Base-by-base conservation (phyloP, 2,113 vertebrate species). In the Gorsachius goisagi region DNA sequence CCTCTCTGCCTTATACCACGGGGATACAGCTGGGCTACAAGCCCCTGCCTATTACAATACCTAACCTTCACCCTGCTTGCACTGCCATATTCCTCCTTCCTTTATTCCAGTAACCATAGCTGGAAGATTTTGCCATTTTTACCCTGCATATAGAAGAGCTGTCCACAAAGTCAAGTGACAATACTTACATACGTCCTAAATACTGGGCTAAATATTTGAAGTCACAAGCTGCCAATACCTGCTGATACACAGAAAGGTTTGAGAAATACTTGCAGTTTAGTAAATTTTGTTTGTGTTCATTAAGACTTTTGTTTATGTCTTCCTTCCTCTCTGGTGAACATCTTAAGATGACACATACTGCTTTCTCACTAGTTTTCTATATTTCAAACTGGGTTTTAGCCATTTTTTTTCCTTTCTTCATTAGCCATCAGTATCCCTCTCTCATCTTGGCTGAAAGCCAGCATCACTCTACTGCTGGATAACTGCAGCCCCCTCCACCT, bases 401-500 rank as follows among this genome's bases (percentile, higher is more conserved):
- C 2, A 1, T 26, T 52, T 64, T 47, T 41, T 44, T 56, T 39
- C 6, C 27, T 53, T 76, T 41, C 14, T 59, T 28, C 7, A 22
- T 73, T 83, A 80, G 12, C 14, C 16, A 35, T 50, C 12, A n/a
- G 19, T 19, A 44, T 24, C 55, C 4, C 2, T 2, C 5, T 81
- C 21, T 67, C 17, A 44, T 12, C 1, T 0, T 1, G 9, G 12
- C 15, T n/a, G n/a, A n/a, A n/a, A n/a, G n/a, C n/a, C n/a, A n/a
- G n/a, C n/a, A n/a, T n/a, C n/a, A n/a, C n/a, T n/a, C n/a, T n/a
- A n/a, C n/a, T n/a, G n/a, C n/a, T n/a, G n/a, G n/a, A n/a, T n/a
- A n/a, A n/a, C n/a, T n/a, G n/a, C n/a, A n/a, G n/a, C n/a, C n/a
- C n/a, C n/a, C n/a, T n/a, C n/a, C n/a, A n/a, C n/a, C n/a, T n/a